Base-by-base conservation (phyloP, 2,888 invertebrate genomes). In the Plebejus argus region DNA sequence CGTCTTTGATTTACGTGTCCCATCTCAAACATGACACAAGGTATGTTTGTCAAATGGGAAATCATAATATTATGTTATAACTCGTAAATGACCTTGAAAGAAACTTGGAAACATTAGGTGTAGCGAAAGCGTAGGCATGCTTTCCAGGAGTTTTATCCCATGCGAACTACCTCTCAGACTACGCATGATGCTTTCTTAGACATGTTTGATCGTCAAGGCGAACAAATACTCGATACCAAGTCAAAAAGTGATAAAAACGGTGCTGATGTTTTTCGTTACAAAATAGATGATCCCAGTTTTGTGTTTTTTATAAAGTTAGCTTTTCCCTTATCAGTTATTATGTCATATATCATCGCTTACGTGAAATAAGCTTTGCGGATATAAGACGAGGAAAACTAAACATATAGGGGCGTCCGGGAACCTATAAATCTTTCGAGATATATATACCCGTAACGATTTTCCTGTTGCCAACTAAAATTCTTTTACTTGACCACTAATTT, bases 311-410 rank as follows among this genome's bases (percentile, higher is more conserved):
- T 18, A 18, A 33, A 28, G 66, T 66, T 66, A 66, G 18, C 23
- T 20, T 20, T 74, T 72, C 39, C 23, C 18, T 28, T 74, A 53
- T 74, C 74, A 74, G 53, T 53, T 74, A 23, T 74, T 49, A 74
- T 53, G 74, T 53, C 49, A 74, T 74, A 74, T 74, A 74, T 74
- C 74, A 74, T 74, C 74, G 45, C 49, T 74, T 49, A 74, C 28
- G 74, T 18, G 74, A 53, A 53, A 74, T 74, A 74, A 74, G 74
- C 74, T 74, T 72, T 23, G 72, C 74, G 53, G 74, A 74, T 53
- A 74, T 49, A 18, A 28, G 74, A 53, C 74, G 74, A 53, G 74
- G 74, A 74, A 74, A 74, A 74, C 53, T 74, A 74, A 74, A 74
- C 74, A 49, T 23, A 72, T 72, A 53, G 74, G 74, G 49, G 71